Percentiles rank a stretch among this genome's conserved stretches.
Evolutionary conservation across 30 jellyfish, hydroid and myxozoan genomes (phyloP).

Genomic region (Cassiopea andromeda): DNA sequence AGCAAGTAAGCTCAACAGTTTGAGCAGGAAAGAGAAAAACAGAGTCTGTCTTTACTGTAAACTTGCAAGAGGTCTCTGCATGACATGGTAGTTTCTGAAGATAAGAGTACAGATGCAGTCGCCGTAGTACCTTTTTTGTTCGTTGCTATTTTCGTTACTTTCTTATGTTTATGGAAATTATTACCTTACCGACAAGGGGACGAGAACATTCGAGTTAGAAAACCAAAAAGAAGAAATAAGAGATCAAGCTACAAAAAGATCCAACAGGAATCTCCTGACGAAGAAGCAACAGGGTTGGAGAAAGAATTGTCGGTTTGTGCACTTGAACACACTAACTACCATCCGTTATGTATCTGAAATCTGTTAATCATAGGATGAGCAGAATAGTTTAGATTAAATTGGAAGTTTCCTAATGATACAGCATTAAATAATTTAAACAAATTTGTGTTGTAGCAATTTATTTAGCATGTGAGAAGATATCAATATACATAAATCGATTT

Average conservation of each 20-base stretch:
- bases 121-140: neutral
- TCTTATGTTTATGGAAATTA: neutral
- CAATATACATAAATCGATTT: too few species aligned
- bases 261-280: neutral
- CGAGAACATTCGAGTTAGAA: neutral
- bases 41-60: neutral
- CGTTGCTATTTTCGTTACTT: neutral
- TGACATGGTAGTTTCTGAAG: neutral
- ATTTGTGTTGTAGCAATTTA: too few species aligned
- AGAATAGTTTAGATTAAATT: neutral
- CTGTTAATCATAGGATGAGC: too few species aligned
- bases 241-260: conserved; percentile 2
- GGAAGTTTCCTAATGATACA: neutral
- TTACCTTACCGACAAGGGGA: neutral
- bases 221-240: neutral
- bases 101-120: neutral
- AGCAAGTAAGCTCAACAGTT: neutral
- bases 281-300: neutral
- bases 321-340: neutral
- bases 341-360: too few species aligned
- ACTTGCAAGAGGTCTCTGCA: neutral
- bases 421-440: neutral
- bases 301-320: neutral
- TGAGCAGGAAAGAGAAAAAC: neutral
- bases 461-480: too few species aligned